Evolutionary conservation across 2,797 vertebrate species (phyloP).

Genomic region (Argya squamiceps): DNA sequence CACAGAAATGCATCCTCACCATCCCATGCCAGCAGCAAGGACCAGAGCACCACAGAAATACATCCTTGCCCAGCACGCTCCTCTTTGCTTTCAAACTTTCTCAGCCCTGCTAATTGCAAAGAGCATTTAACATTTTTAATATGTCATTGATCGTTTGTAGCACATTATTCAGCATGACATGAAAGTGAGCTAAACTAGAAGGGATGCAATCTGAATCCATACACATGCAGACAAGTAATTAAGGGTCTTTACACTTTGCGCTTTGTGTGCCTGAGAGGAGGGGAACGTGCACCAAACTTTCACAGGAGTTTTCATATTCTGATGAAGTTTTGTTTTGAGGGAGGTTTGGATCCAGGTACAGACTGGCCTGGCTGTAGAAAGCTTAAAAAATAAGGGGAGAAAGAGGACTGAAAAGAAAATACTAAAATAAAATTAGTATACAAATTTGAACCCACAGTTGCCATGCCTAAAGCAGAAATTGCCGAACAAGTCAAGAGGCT

Average conservation of each 20-base stretch:
- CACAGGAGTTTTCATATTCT: neutral
- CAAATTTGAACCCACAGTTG: slow-evolving; percentile 78
- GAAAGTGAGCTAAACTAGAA: neutral
- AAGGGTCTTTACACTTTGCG: neutral
- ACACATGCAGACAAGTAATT: neutral
- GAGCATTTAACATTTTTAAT: neutral
- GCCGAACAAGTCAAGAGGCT: slow-evolving; percentile 92
- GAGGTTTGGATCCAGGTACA: neutral
- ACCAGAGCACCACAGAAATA: too few species aligned
- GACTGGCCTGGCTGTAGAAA: slow-evolving; percentile 11
- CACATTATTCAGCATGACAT: neutral
- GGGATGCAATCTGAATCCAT: neutral
- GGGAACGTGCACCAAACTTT: neutral
- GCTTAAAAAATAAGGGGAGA: slow-evolving; percentile 8
- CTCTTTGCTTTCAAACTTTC: neutral
- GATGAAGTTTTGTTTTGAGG: neutral
- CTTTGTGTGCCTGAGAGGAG: neutral
- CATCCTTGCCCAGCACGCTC: neutral
- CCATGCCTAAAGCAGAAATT: slow-evolving; percentile 82
- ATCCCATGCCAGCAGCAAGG: too few species aligned
- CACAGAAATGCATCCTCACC: too few species aligned
- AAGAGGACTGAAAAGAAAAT: slow-evolving; percentile 22
- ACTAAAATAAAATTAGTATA: slow-evolving; percentile 79
- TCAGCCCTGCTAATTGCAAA: neutral
- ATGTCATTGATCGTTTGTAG: neutral